A percentile compares a stretch with the other conserved stretches of the same genome.
phyloP scores from a whole-genome alignment of 2,888 invertebrate species.

The Nymphalis urticae region DNA sequence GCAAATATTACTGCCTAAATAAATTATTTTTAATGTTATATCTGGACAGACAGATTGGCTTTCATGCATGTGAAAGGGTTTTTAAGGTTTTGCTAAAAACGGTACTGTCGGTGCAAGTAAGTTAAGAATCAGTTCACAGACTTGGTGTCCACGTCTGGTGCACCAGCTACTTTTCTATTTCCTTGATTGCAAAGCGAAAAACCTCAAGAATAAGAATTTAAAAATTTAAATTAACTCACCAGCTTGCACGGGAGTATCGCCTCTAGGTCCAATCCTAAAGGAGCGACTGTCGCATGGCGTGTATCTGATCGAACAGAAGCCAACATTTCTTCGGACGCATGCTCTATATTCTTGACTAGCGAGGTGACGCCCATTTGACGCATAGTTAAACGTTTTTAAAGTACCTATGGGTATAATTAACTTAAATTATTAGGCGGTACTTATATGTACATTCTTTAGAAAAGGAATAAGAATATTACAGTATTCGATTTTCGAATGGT shows the following conservation, averaged over 20 bases:
- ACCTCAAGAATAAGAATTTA: background rate
- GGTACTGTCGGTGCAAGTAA: too few relatives aligned
- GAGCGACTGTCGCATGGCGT: conserved; percentile 88
- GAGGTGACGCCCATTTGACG: conserved; percentile 90
- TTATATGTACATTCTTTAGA: background rate
- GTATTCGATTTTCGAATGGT: background rate
- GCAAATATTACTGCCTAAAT: too few relatives aligned
- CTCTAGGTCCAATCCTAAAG: conserved; percentile 85
- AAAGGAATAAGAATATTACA: background rate
- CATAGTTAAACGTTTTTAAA: conserved; percentile 90
- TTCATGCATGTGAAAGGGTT: too few relatives aligned
- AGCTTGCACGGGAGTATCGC: conserved; percentile 41
- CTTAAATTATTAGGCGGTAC: background rate
- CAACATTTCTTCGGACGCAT: conserved; percentile 86
- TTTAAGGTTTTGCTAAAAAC: too few relatives aligned
- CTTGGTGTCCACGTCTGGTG: too few relatives aligned
- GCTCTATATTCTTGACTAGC: conserved; percentile 89
- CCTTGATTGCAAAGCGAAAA: background rate
- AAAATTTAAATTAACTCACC: conserved; percentile 47
- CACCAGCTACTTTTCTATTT: background rate
- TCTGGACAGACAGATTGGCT: too few relatives aligned
- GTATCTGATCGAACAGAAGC: conserved; percentile 89
- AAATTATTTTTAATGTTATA: too few relatives aligned
- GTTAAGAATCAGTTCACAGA: too few relatives aligned
- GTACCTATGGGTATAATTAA: conserved; percentile 64